Percentiles rank a stretch among this genome's conserved stretches.
These are phyloP conservation scores for Tenualosa thibaudeaui DNA, from an alignment of 2,797 vertebrate species.

Conservation along the genomic window DNA sequence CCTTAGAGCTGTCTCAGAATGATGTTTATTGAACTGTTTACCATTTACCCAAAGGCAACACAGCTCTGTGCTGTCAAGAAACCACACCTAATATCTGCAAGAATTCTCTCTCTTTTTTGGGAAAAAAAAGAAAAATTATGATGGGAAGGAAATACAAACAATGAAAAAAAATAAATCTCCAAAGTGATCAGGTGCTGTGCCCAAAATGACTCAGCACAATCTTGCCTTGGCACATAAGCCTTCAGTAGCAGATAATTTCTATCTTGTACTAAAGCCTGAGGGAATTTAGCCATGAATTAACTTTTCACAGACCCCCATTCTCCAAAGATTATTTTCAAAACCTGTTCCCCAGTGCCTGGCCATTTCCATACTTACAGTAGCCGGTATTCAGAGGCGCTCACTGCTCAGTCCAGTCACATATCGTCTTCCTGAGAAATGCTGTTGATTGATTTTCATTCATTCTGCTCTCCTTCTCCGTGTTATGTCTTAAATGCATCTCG, in stretches of 20 bases:
- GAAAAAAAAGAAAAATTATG: not conserved
- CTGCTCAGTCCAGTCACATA: constrained; percentile 27
- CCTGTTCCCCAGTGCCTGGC: not conserved
- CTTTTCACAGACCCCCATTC: not conserved
- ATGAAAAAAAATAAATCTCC: not conserved
- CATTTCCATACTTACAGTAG: not conserved
- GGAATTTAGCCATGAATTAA: not conserved
- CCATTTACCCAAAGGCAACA: constrained; percentile 21
- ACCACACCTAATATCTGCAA: constrained; percentile 33
- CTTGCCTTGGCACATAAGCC: not conserved
- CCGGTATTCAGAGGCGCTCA: not conserved
- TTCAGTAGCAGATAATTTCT: not conserved
- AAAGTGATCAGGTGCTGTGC: not conserved
- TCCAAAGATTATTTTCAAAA: not conserved
- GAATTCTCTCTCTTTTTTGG: not conserved
- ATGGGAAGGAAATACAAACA: constrained; percentile 24
- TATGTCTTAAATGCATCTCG: constrained; percentile 12
- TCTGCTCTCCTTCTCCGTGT: constrained; percentile 8
- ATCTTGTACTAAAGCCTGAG: not conserved
- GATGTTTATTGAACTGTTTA: constrained; percentile 41
- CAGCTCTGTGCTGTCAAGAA: constrained; percentile 28
- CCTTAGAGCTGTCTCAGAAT: not conserved
- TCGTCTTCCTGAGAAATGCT: constrained; percentile 21
- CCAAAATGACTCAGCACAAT: not conserved
- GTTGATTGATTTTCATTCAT: constrained; percentile 40